Evolutionary conservation across 2,797 vertebrate species (phyloP), one percentile per base, ranked within the genome.

Genomic region (Botia almorhae): DNA sequence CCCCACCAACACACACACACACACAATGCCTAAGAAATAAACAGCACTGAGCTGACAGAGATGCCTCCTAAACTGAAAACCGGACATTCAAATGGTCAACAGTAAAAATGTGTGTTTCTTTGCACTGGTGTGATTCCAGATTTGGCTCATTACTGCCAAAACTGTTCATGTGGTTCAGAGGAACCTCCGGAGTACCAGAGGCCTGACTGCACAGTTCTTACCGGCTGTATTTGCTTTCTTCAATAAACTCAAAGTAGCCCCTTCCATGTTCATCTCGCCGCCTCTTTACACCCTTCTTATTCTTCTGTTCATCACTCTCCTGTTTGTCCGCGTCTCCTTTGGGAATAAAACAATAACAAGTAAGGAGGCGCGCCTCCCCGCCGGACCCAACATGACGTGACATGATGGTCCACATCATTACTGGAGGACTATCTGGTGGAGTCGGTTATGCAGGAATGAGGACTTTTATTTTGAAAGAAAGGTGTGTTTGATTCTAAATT

Each of bases 191-290:
- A 72, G 74, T 82, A 77, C 81, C 74, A n/a, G 81, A 78, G 75
- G 51, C 46, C 74, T 29, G 43, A 50, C 75, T 73, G 75, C 81
- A 82, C 81, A n/a, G 19, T 89, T 90, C 93, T 93, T 96, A 99
- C 98, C 97, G 97, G 96, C 97, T 98, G 83, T 99, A 99, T 91
- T 99, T 99, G 91, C 98, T 98, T 91, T 99, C 98, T 91, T 99
- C 98, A 92, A 99, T 98, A 91, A 98, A 99, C 92, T 99, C 98
- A 92, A 98, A 99, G 92, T 99, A 99, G 88, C 97, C 97, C 84
- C 97, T 98, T 90, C 98, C 98, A 91, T 99, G 97, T 89, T 99
- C 98, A 93, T 99, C 98, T 87, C 97, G 96, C 87, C 96, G 97
- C 93, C 97, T 96, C 92, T 99, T 99, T 91, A 98, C 97, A 86